Conservation (phyloP, 2,888 invertebrate species). For the Agriopis leucophaearia region DNA sequence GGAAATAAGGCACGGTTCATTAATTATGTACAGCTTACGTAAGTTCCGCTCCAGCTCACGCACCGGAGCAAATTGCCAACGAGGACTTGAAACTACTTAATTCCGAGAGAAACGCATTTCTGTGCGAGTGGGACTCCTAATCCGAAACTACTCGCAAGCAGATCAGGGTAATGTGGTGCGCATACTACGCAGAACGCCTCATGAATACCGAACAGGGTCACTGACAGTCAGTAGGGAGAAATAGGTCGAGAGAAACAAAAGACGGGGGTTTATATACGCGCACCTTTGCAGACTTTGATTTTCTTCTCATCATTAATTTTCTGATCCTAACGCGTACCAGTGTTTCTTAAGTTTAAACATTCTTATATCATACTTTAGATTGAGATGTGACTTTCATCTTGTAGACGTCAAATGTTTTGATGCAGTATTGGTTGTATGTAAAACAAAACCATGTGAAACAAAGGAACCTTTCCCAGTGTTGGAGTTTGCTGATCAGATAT, state of each 20-base stretch:
- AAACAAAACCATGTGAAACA: background rate
- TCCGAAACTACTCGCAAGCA: conserved; percentile 77
- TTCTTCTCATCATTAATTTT: conserved; percentile 1
- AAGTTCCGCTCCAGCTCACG: conserved; percentile 52
- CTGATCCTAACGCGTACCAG: background rate
- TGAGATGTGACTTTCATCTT: background rate
- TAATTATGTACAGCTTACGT: conserved; percentile 47
- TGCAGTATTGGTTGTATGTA: background rate
- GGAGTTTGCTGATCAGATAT: background rate
- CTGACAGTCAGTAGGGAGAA: conserved; percentile 34
- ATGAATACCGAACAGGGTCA: conserved; percentile 75
- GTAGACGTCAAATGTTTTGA: background rate
- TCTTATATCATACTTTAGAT: background rate
- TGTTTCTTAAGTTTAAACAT: background rate
- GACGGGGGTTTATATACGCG: conserved; percentile 56
- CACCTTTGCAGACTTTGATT: conserved; percentile 28
- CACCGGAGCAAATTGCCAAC: conserved; percentile 61
- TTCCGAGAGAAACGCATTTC: conserved; percentile 67
- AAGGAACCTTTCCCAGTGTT: background rate
- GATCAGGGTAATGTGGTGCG: conserved; percentile 73
- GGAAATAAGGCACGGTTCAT: conserved; percentile 45
- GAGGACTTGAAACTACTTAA: conserved; percentile 66
- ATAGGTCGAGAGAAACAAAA: conserved; percentile 48
- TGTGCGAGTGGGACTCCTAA: conserved; percentile 66
- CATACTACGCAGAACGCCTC: conserved; percentile 64